A percentile compares a stretch with the other conserved stretches of the same genome.
Conservation (phyloP, 2,888 invertebrate genomes). For the Ennomos quercinarius region DNA sequence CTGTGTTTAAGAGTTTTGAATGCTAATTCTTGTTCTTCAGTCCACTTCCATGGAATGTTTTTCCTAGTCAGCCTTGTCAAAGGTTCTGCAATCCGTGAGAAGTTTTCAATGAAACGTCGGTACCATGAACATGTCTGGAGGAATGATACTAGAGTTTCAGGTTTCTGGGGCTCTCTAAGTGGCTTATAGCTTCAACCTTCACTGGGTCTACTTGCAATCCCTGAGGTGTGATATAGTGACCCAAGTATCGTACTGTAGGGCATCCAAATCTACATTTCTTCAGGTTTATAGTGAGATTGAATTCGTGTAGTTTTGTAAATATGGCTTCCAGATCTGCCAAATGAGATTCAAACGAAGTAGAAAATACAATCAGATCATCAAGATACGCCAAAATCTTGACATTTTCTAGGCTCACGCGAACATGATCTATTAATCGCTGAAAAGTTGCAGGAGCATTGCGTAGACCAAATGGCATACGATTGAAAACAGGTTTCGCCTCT, state of each 20-base stretch:
- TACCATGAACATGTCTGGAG: slow-evolving; percentile 23
- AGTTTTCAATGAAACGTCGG: slow-evolving; percentile 19
- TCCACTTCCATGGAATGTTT: slow-evolving; percentile 16
- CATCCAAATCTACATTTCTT: slow-evolving; percentile 41
- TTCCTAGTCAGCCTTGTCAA: slow-evolving; percentile 18
- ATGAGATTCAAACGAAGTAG: slow-evolving; percentile 15
- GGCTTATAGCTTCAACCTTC: slow-evolving; percentile 31
- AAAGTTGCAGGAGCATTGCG: slow-evolving; percentile 16
- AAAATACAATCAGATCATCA: slow-evolving; percentile 26
- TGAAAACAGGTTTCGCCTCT: slow-evolving; percentile 8
- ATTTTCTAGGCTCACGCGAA: slow-evolving; percentile 6
- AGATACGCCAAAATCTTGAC: slow-evolving; percentile 23
- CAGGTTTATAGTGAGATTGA: slow-evolving; percentile 30
- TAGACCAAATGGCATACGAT: slow-evolving; percentile 16
- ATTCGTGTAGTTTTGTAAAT: slow-evolving; percentile 25
- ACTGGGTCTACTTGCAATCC: slow-evolving; percentile 45
- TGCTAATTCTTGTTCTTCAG: slow-evolving; percentile 1
- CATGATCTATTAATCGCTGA: slow-evolving; percentile 28
- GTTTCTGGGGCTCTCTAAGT: too few relatives aligned
- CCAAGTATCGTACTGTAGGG: slow-evolving; percentile 41
- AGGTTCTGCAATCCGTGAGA: slow-evolving; percentile 15
- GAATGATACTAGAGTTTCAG: slow-evolving; percentile 19
- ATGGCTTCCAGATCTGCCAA: slow-evolving; percentile 25
- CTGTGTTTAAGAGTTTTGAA: too few relatives aligned
- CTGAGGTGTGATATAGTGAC: slow-evolving; percentile 43